phyloP scores from a whole-genome alignment of 2,797 vertebrate genomes.

The Pseudochromis fuscus region DNA sequence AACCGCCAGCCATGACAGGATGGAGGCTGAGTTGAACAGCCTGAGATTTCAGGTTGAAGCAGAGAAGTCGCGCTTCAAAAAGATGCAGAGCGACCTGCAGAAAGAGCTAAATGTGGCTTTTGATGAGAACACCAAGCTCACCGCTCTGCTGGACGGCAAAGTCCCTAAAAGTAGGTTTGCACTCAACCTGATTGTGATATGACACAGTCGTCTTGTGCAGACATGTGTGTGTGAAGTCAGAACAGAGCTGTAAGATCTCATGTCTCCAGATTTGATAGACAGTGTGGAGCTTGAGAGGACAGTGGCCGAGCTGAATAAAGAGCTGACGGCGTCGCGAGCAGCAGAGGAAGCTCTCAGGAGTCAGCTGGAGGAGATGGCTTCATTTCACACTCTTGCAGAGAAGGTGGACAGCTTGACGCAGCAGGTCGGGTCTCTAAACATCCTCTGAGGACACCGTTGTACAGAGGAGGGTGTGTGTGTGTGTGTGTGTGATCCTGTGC shows the following conservation, averaged over 20 bases:
- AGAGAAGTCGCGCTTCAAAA: constrained; percentile 72
- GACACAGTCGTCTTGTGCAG: not conserved
- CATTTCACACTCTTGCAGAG: constrained; percentile 49
- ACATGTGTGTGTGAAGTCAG: not conserved
- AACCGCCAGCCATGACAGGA: constrained; percentile 57
- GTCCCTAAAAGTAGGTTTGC: constrained; percentile 88
- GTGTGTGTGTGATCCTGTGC: not conserved
- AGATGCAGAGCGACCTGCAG: constrained; percentile 83
- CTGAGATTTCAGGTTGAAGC: constrained; percentile 70
- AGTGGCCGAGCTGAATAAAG: constrained; percentile 78
- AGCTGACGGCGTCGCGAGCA: constrained; percentile 68
- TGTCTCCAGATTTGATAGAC: constrained; percentile 83
- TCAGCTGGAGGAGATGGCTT: constrained; percentile 79
- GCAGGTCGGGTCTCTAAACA: constrained; percentile 50
- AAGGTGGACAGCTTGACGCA: constrained; percentile 64
- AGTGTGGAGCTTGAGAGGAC: constrained; percentile 85
- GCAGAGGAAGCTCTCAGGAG: constrained; percentile 78
- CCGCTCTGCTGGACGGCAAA: constrained; percentile 87
- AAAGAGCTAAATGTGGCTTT: constrained; percentile 84
- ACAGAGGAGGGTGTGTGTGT: not conserved
- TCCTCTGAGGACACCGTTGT: not conserved
- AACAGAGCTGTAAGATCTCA: constrained; percentile 17
- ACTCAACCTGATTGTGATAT: not conserved
- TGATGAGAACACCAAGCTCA: constrained; percentile 90
- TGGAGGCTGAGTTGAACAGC: constrained; percentile 69